Evolutionary conservation across 2,113 vertebrate species (phyloP), one percentile per base, ranked within the genome.

Genomic region (Hydrolagus affinis): DNA sequence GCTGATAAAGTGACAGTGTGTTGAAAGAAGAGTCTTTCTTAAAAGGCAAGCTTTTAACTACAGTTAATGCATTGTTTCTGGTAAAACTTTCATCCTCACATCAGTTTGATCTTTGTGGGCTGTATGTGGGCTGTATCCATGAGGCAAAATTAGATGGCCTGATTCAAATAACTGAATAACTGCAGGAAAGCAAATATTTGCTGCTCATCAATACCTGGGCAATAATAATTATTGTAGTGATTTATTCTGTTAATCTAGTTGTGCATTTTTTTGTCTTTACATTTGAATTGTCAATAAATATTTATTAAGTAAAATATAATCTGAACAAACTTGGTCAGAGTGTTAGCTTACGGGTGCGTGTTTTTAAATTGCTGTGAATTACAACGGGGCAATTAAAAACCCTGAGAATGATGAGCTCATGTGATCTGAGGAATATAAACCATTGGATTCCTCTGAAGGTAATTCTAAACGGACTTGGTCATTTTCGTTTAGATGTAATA

Each of bases 341-440:
- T 30, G 15, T 66, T 80, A 17, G 9, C n/a, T 66, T 59, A 21
- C 9, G 21, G 62, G 14, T 64, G 23, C 30, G 3, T 15, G 44
- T 15, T 66, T 9, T 25, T 78, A 0, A 25, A 68, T 28, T 32
- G 28, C 25, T 30, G 60, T 30, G 32, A 83, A 98, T 95, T 91
- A 95, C 93, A 88, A 95, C 89, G 94, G 95, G 86, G 92, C 95
- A 90, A 99, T 96, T 86, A 99, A 88, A 90, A 99, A 98, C 87
- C 98, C 98, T 93, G 96, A 96, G 94, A 99, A 99, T 86, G 94
- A 94, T 85, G 97, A 98, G 88, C 98, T 95, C 88, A 98, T 96
- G 0, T 98, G 96, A 11, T 97, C 94, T 66, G 96, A 96, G 78
- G 97, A 96, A 87, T 97, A 99, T 86, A 99, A 93, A 85, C 97